Evolutionary conservation across 1,140 invertebrate species (phyloP), one percentile per base, ranked within the genome.

Genomic region (Drosophila prosaltans): DNA sequence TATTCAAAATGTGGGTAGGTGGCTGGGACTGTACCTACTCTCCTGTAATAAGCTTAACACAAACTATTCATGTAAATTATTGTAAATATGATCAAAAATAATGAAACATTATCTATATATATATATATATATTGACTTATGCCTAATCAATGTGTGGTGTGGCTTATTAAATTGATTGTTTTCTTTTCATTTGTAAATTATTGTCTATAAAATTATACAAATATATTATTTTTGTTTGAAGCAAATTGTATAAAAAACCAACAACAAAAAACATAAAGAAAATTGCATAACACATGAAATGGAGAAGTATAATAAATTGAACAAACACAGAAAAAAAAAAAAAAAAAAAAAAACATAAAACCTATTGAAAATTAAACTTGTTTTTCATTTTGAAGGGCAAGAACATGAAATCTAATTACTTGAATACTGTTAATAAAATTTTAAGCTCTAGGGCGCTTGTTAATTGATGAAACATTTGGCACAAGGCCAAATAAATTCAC

Each of bases 111-210:
- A 78, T 59, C 78, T 61, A 78, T 61, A 67, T 48, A 77, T 60
- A 69, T 67, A 61, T 16, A 63, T 69, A 58, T 73, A 60, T 70
- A 70, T 64, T 74, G 71, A 74, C 72, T 70, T 69, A 77, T 74
- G 74, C 66, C 71, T 74, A 74, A 48, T 62, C 41, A 67, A 65
- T 77, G 71, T 74, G 66, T 61, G 59, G 36, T 40, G 69, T 79
- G 82, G 83, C 80, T 89, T 80, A 69, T 77, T 69, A 30, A 74
- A 69, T 69, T 77, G 68, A 54, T 69, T 85, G 62, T 75, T 77
- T 73, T 81, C 70, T 74, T 74, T 81, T 82, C 9, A 32, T 72
- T 64, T 85, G 81, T 85, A 85, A 30, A 85, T 85, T 81, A 86
- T 84, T 86, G 81, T 81, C 85, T 86, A 86, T 71, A 43, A 59